Percentiles rank a stretch among this genome's conserved stretches.
These are phyloP conservation scores for Microctonus hyperodae DNA, from an alignment of 2,888 invertebrate species.

Conservation along the genomic window DNA sequence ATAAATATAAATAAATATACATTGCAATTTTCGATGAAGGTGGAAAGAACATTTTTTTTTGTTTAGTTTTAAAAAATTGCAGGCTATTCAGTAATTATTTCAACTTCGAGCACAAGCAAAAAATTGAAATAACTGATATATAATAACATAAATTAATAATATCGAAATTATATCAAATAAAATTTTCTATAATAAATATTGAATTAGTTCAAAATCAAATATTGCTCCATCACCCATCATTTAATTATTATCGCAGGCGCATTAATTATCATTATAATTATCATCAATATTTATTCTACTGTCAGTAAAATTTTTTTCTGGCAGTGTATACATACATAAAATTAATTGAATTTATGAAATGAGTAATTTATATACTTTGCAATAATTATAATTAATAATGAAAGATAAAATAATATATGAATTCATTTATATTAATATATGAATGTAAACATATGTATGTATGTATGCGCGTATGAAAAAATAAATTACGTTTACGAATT, in stretches of 20 bases:
- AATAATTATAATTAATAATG: background rate
- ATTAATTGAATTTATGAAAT: conserved; percentile 13
- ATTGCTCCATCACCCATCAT: background rate
- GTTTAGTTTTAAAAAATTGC: background rate
- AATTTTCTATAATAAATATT: background rate
- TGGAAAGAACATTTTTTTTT: background rate
- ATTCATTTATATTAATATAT: background rate
- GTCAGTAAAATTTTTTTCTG: conserved; percentile 19
- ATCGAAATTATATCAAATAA: background rate
- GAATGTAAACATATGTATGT: conserved; percentile 4
- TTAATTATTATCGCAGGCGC: background rate
- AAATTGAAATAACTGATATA: too few species aligned
- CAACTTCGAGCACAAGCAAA: background rate
- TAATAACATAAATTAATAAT: background rate
- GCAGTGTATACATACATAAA: conserved; percentile 21
- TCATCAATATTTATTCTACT: conserved; percentile 3
- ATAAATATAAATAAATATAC: too few species aligned
- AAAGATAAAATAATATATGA: background rate
- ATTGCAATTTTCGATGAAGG: background rate
- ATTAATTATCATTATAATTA: background rate
- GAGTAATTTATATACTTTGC: background rate
- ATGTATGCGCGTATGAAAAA: too few species aligned
- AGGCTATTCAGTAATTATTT: background rate
- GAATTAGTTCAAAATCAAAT: background rate
- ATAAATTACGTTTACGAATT: background rate